Conservation (phyloP, 2,797 vertebrate species). For the Cetoscarus ocellatus region DNA sequence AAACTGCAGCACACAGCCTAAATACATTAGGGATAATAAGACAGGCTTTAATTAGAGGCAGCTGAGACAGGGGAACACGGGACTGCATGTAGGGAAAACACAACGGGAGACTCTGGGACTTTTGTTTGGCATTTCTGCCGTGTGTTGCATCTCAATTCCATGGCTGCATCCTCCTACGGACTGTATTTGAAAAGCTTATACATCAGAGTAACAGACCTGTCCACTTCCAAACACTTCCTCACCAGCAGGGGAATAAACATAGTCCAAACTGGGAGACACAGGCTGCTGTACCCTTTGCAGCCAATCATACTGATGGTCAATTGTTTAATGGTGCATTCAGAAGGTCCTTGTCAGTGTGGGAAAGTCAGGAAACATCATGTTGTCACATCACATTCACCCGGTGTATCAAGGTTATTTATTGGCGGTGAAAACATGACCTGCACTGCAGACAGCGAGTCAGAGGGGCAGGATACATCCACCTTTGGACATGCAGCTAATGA, state of each 20-base stretch:
- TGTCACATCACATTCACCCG: neutral
- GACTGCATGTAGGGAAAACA: slow-evolving; percentile 38
- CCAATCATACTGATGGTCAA: slow-evolving; percentile 25
- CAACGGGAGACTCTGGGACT: slow-evolving; percentile 34
- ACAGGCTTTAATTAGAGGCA: slow-evolving; percentile 58
- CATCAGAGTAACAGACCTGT: slow-evolving; percentile 20
- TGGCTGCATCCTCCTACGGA: slow-evolving; percentile 20
- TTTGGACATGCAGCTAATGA: neutral
- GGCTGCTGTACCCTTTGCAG: slow-evolving; percentile 22
- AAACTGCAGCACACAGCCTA: slow-evolving; percentile 23
- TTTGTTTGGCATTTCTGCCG: slow-evolving; percentile 25
- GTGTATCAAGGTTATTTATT: slow-evolving; percentile 4
- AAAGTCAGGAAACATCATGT: slow-evolving; percentile 23
- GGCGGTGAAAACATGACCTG: slow-evolving; percentile 1
- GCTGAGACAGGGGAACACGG: slow-evolving; percentile 45
- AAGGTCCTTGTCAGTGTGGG: slow-evolving; percentile 37
- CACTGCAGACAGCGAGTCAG: neutral
- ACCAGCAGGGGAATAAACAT: slow-evolving; percentile 1
- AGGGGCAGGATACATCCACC: neutral
- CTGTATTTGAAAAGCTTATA: slow-evolving; percentile 14
- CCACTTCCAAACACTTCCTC: neutral
- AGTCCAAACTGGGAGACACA: slow-evolving; percentile 5
- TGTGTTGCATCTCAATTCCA: slow-evolving; percentile 36
- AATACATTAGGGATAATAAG: slow-evolving; percentile 55
- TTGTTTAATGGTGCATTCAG: slow-evolving; percentile 51